These are phyloP conservation scores for Unio delphinus DNA, from an alignment of 2,888 invertebrate species.

Conservation along the genomic window DNA sequence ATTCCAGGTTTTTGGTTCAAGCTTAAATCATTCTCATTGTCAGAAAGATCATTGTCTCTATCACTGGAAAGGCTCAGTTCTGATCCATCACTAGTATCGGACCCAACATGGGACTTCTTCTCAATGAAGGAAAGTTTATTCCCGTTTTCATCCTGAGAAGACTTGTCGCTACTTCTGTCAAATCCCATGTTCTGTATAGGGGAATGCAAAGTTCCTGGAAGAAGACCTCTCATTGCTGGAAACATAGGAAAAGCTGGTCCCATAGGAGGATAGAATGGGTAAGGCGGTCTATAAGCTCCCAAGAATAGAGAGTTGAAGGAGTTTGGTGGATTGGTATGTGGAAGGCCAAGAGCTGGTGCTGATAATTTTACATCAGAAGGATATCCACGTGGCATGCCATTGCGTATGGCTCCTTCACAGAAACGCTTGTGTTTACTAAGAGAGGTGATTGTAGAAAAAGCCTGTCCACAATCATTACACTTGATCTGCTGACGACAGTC, in stretches of 20 bases:
- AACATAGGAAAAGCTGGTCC: slow-evolving; percentile 43
- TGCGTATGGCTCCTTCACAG: slow-evolving; percentile 82
- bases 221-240: slow-evolving; percentile 28
- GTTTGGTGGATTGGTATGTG: slow-evolving; percentile 28
- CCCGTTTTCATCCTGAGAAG: slow-evolving; percentile 27
- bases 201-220: slow-evolving; percentile 33
- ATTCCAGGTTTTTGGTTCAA: slow-evolving; percentile 12
- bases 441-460: slow-evolving; percentile 92
- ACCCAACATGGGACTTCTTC: slow-evolving; percentile 5
- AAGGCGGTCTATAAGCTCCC: slow-evolving; percentile 58
- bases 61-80: slow-evolving; percentile 49
- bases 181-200: slow-evolving; percentile 10
- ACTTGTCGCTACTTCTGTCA: slow-evolving; percentile 13
- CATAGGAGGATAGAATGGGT: slow-evolving; percentile 59
- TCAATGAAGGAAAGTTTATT: slow-evolving; percentile 24
- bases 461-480: slow-evolving; percentile 94
- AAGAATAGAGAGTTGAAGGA: slow-evolving; percentile 49
- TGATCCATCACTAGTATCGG: slow-evolving; percentile 38
- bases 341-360: slow-evolving; percentile 18
- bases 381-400: slow-evolving; percentile 55
- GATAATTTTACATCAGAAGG: slow-evolving; percentile 33
- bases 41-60: slow-evolving; percentile 50
- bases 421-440: slow-evolving; percentile 96
- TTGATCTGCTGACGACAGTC: slow-evolving; percentile 93
- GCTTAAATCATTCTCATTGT: slow-evolving; percentile 54